These are phyloP conservation scores for Drosophila arawakana DNA, from an alignment of 1,140 invertebrate species.

Conservation along the genomic window DNA sequence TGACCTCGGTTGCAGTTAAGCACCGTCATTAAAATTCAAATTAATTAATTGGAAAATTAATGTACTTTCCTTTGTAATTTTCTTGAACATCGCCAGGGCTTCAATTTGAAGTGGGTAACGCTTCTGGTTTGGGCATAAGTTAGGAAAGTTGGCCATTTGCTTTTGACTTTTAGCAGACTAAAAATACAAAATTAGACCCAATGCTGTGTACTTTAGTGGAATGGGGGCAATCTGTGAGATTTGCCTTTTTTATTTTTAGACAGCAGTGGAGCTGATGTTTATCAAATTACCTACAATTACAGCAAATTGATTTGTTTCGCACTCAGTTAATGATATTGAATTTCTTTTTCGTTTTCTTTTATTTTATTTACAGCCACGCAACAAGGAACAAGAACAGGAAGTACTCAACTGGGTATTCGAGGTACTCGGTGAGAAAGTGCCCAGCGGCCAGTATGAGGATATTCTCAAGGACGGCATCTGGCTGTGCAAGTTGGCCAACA, in stretches of 20 bases:
- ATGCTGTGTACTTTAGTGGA: constrained; percentile 32
- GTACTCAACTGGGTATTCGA: constrained; percentile 95
- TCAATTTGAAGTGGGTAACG: constrained; percentile 12
- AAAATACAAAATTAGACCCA: constrained; percentile 41
- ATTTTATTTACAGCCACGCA: constrained; percentile 88
- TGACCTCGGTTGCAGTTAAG: constrained; percentile 24
- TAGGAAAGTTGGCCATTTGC: not conserved
- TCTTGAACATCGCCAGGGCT: not conserved
- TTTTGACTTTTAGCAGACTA: constrained; percentile 18
- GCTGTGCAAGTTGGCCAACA: constrained; percentile 97
- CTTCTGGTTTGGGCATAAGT: not conserved
- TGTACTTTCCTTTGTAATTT: constrained; percentile 44
- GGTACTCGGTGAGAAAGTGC: constrained; percentile 94
- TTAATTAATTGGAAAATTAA: constrained; percentile 80
- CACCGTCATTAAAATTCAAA: constrained; percentile 59
- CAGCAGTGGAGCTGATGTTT: constrained; percentile 28
- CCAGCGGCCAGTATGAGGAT: constrained; percentile 94
- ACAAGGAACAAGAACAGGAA: constrained; percentile 96
- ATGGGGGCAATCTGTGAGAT: constrained; percentile 29
- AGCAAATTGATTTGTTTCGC: constrained; percentile 61
- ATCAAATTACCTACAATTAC: constrained; percentile 60
- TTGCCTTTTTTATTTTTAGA: constrained; percentile 42
- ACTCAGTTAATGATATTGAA: constrained; percentile 50
- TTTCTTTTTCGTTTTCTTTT: constrained; percentile 40
- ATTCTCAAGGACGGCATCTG: constrained; percentile 96